Conservation (phyloP, 2,888 invertebrate species). For the Marronus borbonicus region DNA sequence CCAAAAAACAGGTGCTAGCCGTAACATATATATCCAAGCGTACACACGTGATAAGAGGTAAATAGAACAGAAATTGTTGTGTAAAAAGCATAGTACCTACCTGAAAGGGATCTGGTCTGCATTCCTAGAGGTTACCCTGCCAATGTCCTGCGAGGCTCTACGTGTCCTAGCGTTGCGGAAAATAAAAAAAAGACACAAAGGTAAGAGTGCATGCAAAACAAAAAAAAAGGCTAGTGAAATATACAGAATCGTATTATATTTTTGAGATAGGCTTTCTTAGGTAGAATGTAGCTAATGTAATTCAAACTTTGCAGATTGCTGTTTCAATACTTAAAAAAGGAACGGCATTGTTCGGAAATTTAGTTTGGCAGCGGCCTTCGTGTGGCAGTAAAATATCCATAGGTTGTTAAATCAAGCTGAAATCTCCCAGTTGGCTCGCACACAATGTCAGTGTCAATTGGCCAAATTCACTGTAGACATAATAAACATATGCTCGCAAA, state of each 20-base stretch:
- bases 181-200: slow-evolving; percentile 59
- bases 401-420: too few relatives aligned
- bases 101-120: slow-evolving; percentile 65
- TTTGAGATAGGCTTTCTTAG: too few relatives aligned
- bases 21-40: neutral
- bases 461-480: too few relatives aligned
- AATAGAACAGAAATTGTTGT: neutral
- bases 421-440: too few relatives aligned
- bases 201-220: slow-evolving; percentile 54
- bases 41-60: neutral
- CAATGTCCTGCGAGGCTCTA: slow-evolving; percentile 87
- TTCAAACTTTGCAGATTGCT: too few relatives aligned
- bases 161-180: slow-evolving; percentile 80
- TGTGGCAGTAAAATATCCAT: too few relatives aligned
- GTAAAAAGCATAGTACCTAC: slow-evolving; percentile 60
- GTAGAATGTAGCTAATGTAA: too few relatives aligned
- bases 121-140: slow-evolving; percentile 71
- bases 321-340: too few relatives aligned
- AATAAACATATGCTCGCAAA: too few relatives aligned
- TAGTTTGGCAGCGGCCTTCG: too few relatives aligned
- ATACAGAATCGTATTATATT: neutral
- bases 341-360: too few relatives aligned
- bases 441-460: too few relatives aligned
- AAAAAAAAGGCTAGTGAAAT: slow-evolving; percentile 14
- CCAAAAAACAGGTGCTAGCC: slow-evolving; percentile 16